Evolutionary conservation across 2,797 vertebrate genomes (phyloP).

Genomic region (Thaleichthys pacificus): DNA sequence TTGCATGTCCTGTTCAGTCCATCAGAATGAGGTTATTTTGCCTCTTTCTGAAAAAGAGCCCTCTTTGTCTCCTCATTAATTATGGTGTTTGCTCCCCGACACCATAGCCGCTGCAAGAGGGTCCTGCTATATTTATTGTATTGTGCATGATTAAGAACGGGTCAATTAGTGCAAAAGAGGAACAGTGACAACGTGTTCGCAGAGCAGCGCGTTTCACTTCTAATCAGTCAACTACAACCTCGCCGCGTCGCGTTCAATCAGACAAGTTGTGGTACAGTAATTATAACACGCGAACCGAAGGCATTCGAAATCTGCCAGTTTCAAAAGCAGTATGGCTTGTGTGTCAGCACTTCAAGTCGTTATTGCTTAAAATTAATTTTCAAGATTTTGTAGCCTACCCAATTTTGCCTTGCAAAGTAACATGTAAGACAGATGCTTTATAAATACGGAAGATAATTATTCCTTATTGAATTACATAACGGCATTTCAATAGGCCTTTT

Average conservation of each 20-base stretch:
- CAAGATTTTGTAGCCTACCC: not conserved
- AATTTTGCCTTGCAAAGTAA: too few relatives aligned
- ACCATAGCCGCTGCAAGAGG: slow-evolving; percentile 62
- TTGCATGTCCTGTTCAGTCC: slow-evolving; percentile 16
- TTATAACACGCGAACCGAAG: slow-evolving; percentile 38
- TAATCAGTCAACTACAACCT: slow-evolving; percentile 45
- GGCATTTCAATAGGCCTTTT: too few relatives aligned
- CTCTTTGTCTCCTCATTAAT: slow-evolving; percentile 67
- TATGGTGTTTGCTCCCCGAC: slow-evolving; percentile 68
- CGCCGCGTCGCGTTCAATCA: slow-evolving; percentile 36
- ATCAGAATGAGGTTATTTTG: slow-evolving; percentile 26
- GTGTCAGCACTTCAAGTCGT: not conserved
- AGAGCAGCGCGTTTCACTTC: slow-evolving; percentile 47
- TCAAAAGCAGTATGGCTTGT: not conserved
- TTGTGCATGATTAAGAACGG: slow-evolving; percentile 71
- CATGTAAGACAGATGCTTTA: too few relatives aligned
- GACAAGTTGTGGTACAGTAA: slow-evolving; percentile 24
- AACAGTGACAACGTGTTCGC: slow-evolving; percentile 55
- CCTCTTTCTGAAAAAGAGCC: slow-evolving; percentile 22
- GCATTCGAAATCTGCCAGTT: not conserved
- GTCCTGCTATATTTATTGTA: slow-evolving; percentile 66
- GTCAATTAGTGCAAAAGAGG: slow-evolving; percentile 67
- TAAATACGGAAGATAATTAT: too few relatives aligned
- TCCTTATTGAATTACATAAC: too few relatives aligned
- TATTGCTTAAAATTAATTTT: not conserved